Conservation (phyloP, 2,888 invertebrate genomes). For the Diarsia brunnea region DNA sequence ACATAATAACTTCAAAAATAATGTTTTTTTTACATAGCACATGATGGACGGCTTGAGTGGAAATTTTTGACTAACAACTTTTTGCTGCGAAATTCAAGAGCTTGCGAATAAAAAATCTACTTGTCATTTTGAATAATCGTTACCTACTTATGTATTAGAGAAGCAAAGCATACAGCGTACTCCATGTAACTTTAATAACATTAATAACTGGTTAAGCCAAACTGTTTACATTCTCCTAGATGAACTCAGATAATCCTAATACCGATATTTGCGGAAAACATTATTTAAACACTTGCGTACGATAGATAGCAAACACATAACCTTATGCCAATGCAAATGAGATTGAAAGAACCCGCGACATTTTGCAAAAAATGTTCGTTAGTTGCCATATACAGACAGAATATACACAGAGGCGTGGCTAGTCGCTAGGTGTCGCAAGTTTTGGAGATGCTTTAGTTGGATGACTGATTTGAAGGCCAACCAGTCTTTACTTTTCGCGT, state of each 20-base stretch:
- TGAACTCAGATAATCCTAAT: constrained; percentile 31
- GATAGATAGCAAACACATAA: constrained; percentile 31
- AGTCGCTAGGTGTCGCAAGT: constrained; percentile 65
- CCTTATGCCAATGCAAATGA: constrained; percentile 62
- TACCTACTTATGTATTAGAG: constrained; percentile 35
- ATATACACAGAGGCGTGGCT: constrained; percentile 64
- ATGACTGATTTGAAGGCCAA: constrained; percentile 60
- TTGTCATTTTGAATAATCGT: constrained; percentile 50
- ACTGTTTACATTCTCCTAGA: constrained; percentile 19
- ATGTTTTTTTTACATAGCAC: constrained; percentile 11
- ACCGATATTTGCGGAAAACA: constrained; percentile 9
- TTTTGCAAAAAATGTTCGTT: constrained; percentile 56
- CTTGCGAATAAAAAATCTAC: constrained; percentile 47
- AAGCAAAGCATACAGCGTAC: constrained; percentile 2
- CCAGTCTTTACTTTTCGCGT: constrained; percentile 54
- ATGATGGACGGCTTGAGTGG: constrained; percentile 35
- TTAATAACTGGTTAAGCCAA: constrained; percentile 22
- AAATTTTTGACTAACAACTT: constrained; percentile 43
- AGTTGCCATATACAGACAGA: constrained; percentile 50
- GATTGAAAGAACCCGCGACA: constrained; percentile 53
- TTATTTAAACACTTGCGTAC: constrained; percentile 16
- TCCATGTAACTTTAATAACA: constrained; percentile 16
- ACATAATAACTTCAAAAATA: constrained; percentile 19
- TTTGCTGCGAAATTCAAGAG: constrained; percentile 51
- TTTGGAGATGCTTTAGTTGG: constrained; percentile 60